Evolutionary conservation across 2,113 vertebrate species (phyloP).

Genomic region (Pontoporia blainvillei): DNA sequence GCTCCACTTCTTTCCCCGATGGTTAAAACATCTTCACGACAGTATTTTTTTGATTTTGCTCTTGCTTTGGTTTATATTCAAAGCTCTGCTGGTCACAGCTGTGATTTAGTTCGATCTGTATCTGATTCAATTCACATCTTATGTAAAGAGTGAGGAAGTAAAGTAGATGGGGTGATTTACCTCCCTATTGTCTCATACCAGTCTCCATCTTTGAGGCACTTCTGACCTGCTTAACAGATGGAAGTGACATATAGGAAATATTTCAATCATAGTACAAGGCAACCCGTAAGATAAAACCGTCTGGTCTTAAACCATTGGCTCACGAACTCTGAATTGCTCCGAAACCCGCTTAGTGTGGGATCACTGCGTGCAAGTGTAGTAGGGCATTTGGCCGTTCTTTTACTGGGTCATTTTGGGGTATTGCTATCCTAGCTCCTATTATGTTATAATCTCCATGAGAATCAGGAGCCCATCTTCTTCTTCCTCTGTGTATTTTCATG

Average conservation of each 20-base stretch:
- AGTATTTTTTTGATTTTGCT: neutral
- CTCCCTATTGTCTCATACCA: neutral
- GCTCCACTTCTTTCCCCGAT: neutral
- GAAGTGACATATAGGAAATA: neutral
- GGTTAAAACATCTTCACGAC: neutral
- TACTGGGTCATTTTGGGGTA: neutral
- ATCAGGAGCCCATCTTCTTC: neutral
- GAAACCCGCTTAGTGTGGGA: neutral
- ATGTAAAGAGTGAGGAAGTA: neutral
- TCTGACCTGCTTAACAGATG: neutral
- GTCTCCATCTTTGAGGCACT: neutral
- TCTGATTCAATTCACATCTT: neutral
- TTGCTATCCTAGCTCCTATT: neutral
- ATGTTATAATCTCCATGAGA: no score
- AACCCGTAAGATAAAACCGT: neutral
- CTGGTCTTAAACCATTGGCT: neutral
- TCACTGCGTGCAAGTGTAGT: neutral
- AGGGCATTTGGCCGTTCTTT: neutral
- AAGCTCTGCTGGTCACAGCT: neutral
- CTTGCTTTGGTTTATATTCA: neutral
- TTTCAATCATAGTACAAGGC: neutral
- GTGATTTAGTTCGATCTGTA: neutral
- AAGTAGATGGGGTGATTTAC: neutral
- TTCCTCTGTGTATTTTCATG: neutral
- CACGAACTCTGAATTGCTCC: neutral